These are phyloP conservation scores for Falco concolor DNA, from an alignment of 2,797 vertebrate genomes.

Conservation along the genomic window DNA sequence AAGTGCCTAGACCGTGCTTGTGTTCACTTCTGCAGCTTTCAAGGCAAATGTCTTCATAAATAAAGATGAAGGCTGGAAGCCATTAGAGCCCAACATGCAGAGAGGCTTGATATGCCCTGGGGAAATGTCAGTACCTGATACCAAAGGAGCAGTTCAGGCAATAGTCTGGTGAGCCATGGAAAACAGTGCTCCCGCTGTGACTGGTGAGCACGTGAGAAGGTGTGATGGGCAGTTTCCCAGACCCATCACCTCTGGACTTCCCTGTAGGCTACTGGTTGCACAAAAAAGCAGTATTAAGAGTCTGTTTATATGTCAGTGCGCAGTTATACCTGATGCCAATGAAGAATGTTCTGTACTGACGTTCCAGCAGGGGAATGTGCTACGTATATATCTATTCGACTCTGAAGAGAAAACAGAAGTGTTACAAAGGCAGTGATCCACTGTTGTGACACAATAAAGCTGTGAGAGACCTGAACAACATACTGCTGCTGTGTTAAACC, in stretches of 20 bases:
- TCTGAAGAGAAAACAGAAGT: conserved; percentile 52
- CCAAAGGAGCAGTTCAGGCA: not conserved
- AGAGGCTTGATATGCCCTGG: not conserved
- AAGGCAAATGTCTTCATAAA: not conserved
- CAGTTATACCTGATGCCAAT: conserved; percentile 66
- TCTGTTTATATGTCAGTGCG: not conserved
- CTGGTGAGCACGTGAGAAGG: not conserved
- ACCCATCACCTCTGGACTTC: not conserved
- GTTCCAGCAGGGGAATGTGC: conserved; percentile 64
- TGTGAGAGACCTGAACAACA: not conserved
- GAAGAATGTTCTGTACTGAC: conserved; percentile 52
- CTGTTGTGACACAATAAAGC: not conserved
- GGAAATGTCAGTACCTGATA: not conserved
- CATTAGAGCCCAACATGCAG: not conserved
- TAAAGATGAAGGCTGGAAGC: not conserved
- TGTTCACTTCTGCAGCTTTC: not conserved
- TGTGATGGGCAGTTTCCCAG: not conserved
- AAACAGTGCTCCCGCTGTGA: not conserved
- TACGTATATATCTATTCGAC: conserved; percentile 4
- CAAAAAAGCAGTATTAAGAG: not conserved
- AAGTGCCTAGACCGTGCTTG: fast-evolving
- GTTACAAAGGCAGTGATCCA: not conserved
- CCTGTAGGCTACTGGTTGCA: not conserved
- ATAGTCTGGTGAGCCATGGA: not conserved
- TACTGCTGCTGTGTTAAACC: not conserved